Evolutionary conservation across 2,113 vertebrate species (phyloP).

Genomic region (Arenaria interpres): DNA sequence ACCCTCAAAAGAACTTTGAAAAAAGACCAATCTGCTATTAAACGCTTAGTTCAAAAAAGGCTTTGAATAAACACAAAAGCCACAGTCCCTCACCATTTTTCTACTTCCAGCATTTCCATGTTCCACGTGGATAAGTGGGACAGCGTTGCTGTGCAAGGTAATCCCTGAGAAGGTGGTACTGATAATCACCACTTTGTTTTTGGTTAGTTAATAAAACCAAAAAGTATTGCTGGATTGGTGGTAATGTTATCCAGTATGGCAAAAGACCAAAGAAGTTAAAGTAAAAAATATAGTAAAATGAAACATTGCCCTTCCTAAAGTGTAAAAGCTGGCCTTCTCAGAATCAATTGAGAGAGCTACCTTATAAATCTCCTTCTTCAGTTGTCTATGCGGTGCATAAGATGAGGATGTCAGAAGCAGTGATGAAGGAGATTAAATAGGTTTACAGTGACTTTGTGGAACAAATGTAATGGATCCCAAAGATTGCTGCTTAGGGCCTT

Average conservation of each 20-base stretch:
- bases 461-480: slow-evolving; percentile 53
- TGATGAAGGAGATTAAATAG: slow-evolving; percentile 48
- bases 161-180: background rate
- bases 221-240: background rate
- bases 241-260: background rate
- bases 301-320: background rate
- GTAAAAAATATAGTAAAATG: background rate
- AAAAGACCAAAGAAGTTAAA: background rate
- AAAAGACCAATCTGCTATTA: slow-evolving; percentile 56
- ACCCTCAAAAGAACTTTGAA: slow-evolving; percentile 9
- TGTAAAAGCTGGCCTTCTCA: background rate
- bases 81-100: background rate
- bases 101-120: background rate
- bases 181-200: background rate
- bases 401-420: background rate
- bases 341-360: background rate
- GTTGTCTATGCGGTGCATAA: background rate
- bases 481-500: background rate
- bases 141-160: background rate
- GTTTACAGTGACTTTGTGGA: slow-evolving; percentile 57
- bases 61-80: slow-evolving; percentile 32
- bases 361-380: slow-evolving; percentile 41
- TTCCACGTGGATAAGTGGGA: background rate
- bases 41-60: background rate
- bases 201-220: background rate